Conservation (phyloP, 2,888 invertebrate genomes). For the Phortica magna region DNA sequence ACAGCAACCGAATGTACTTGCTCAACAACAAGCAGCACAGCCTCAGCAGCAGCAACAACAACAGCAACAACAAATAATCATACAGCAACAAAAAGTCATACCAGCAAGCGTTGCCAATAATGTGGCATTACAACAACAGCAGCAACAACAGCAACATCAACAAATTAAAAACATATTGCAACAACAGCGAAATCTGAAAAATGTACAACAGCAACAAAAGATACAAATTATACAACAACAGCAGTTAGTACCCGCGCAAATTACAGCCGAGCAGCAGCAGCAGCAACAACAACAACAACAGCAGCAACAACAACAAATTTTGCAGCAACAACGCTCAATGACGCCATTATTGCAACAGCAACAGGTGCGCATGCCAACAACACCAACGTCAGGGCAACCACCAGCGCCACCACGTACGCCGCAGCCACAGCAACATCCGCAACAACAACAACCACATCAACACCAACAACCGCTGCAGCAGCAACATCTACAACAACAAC, state of each 20-base stretch:
- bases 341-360: slow-evolving; percentile 56
- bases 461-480: slow-evolving; percentile 67
- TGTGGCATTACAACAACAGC: slow-evolving; percentile 32
- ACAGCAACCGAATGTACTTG: slow-evolving; percentile 40
- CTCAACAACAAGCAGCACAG: slow-evolving; percentile 60
- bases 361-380: slow-evolving; percentile 56
- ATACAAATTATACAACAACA: slow-evolving; percentile 31
- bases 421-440: slow-evolving; percentile 53
- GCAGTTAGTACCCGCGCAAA: slow-evolving; percentile 42
- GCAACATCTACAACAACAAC: slow-evolving; percentile 69
- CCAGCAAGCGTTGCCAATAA: slow-evolving; percentile 62
- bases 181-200: slow-evolving; percentile 59
- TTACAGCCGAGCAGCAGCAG: slow-evolving; percentile 44
- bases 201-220: slow-evolving; percentile 48
- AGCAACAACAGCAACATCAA: slow-evolving; percentile 60
- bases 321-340: slow-evolving; percentile 46
- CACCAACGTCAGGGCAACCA: slow-evolving; percentile 62
- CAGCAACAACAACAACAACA: slow-evolving; percentile 50
- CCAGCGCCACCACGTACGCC: slow-evolving; percentile 67
- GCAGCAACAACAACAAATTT: slow-evolving; percentile 47
- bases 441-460: slow-evolving; percentile 59
- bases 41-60: slow-evolving; percentile 50
- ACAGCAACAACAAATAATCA: slow-evolving; percentile 72
- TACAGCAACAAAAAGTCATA: slow-evolving; percentile 73
- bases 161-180: slow-evolving; percentile 65